Percentiles rank a stretch among this genome's conserved stretches.
phyloP scores from a whole-genome alignment of 2,888 invertebrate genomes.

The Odontocerum albicorne region DNA sequence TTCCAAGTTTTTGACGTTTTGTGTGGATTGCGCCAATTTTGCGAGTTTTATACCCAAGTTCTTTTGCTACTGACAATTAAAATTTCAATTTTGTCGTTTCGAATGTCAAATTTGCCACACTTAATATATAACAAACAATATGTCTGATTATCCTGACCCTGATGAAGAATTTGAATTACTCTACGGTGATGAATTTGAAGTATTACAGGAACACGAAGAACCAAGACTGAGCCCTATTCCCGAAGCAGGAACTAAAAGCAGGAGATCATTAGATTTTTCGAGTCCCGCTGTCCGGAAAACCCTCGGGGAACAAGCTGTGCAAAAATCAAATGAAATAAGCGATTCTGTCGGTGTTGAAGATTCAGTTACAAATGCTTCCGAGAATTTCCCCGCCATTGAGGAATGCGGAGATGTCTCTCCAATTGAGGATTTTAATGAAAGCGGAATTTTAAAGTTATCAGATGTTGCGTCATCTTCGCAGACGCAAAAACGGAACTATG shows the following conservation, averaged over 20 bases:
- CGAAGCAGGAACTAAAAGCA: constrained; percentile 42
- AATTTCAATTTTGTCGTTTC: neutral
- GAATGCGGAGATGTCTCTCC: too few species aligned
- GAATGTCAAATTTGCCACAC: neutral
- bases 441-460: constrained; percentile 11
- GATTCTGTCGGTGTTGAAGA: too few species aligned
- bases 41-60: neutral
- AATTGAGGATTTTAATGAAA: constrained; percentile 5
- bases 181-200: constrained; percentile 70
- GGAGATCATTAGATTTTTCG: constrained; percentile 53
- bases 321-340: too few species aligned
- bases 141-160: constrained; percentile 60
- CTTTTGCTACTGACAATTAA: neutral
- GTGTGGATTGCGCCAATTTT: neutral
- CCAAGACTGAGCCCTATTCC: neutral
- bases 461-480: neutral
- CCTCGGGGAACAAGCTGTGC: constrained; percentile 6
- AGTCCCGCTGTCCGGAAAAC: constrained; percentile 41
- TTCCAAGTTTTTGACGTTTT: neutral
- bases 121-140: constrained; percentile 37
- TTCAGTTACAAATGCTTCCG: neutral
- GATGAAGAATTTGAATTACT: constrained; percentile 71
- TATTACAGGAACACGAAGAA: constrained; percentile 57
- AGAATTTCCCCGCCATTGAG: neutral
- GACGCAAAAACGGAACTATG: constrained; percentile 58